Evolutionary conservation across 2,113 vertebrate species (phyloP), one percentile per base, ranked within the genome.

Genomic region (Pheucticus melanocephalus): DNA sequence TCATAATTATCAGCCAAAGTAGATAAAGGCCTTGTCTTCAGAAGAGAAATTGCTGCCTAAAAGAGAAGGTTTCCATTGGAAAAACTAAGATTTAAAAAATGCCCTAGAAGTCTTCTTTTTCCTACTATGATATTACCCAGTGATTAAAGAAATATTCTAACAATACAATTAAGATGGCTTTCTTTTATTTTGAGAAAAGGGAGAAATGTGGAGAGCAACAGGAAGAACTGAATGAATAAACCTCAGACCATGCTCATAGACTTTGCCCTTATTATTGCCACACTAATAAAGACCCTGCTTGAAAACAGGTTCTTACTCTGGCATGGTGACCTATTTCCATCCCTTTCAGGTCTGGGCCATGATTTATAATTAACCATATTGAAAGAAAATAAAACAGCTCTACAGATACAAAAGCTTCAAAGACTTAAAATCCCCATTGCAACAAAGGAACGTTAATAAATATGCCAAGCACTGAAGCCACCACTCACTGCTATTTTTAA

Each of bases 401-500:
- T 80, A 59, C 31, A 53, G 7, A 77, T 45, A 94, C 45, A 88
- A 96, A 93, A 94, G 71, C 92, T 93, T 96, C 95, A 97, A 93
- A 93, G 94, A 63, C 94, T 86, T 73, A 39, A 95, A 92, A 93
- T 64, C 59, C 75, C 71, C 63, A 42, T 12, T 93, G 63, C 53
- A 83, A 94, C 82, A 95, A 83, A 96, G 57, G 68, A 69, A 80
- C 0, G 0, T 77, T 92, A 93, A 95, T 94, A 95, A 95, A 95
- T 69, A 90, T 25, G 82, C 75, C 84, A 91, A 81, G 78, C 61
- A 72, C 47, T 82, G 85, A 86, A 94, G 83, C 61, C 80, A 84
- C 76, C 61, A 76, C 69, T 96, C 70, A 69, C 47, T 94, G 87
- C 39, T 94, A 63, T 65, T 94, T 96, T 91, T 97, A 96, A 94